A percentile compares a stretch with the other conserved stretches of the same genome.
These are phyloP conservation scores for Melanotaenia nigrans DNA, from an alignment of 2,797 vertebrate species.

Conservation along the genomic window DNA sequence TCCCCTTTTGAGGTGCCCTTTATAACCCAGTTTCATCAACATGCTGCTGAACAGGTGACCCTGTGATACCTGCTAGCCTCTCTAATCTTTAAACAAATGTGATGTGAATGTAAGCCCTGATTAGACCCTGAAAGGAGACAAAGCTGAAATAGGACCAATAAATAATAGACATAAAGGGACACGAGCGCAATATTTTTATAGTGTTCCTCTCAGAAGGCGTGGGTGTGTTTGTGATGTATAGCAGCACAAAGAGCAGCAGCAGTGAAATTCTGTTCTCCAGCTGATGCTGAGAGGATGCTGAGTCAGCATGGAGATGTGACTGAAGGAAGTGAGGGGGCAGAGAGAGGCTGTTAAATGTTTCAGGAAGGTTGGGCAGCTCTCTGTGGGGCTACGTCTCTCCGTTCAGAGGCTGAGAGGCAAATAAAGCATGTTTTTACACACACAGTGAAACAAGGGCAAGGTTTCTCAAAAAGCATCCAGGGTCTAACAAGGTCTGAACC, in stretches of 20 bases:
- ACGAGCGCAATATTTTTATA: neutral
- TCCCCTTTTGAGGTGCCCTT: neutral
- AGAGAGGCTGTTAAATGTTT: slow-evolving; percentile 35
- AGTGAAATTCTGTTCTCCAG: neutral
- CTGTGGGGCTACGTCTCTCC: neutral
- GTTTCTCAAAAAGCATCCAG: neutral
- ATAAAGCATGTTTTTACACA: neutral
- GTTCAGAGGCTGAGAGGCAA: neutral
- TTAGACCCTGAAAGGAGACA: neutral
- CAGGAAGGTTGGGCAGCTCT: slow-evolving; percentile 25
- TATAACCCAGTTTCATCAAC: neutral
- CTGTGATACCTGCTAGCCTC: neutral
- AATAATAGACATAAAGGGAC: neutral
- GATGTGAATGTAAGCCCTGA: neutral
- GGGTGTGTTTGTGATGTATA: slow-evolving; percentile 13
- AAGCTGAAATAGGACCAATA: neutral
- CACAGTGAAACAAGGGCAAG: neutral
- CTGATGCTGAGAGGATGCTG: slow-evolving; percentile 35
- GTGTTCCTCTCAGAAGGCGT: neutral
- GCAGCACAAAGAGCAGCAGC: slow-evolving; percentile 3
- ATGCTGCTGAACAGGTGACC: neutral
- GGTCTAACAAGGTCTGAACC: neutral
- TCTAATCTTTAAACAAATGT: neutral
- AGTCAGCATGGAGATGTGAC: slow-evolving; percentile 29
- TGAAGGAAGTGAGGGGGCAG: neutral